Percentiles rank a stretch among this genome's conserved stretches.
Evolutionary conservation across 2,888 invertebrate genomes (phyloP).

Genomic region (Sipunculus nudus): DNA sequence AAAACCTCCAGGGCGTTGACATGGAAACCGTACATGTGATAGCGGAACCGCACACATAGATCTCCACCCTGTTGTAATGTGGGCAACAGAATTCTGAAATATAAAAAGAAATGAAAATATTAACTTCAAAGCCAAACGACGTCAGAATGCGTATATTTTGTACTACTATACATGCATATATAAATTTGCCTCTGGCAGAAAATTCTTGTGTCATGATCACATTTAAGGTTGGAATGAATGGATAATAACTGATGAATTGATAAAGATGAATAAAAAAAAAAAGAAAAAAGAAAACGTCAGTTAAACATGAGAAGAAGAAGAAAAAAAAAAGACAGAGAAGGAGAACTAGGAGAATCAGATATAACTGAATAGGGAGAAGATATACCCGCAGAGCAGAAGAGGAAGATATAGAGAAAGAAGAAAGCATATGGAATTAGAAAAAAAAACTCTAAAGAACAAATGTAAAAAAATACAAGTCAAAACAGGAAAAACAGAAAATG

Average conservation of each 20-base stretch:
- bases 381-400: too few relatives aligned
- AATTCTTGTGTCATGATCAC: neutral
- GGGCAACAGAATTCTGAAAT: conserved; percentile 14
- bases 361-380: too few relatives aligned
- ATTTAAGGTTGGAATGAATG: neutral
- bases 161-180: too few relatives aligned
- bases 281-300: neutral
- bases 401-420: too few relatives aligned
- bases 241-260: neutral
- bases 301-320: neutral
- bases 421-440: too few relatives aligned
- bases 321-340: conserved; percentile 55
- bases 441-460: too few relatives aligned
- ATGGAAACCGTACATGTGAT: conserved; percentile 58
- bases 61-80: conserved; percentile 5
- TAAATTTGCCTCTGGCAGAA: neutral
- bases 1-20: conserved; percentile 53
- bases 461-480: too few relatives aligned
- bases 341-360: neutral
- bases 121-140: too few relatives aligned
- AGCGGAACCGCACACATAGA: conserved; percentile 55
- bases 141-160: too few relatives aligned
- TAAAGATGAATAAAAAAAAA: neutral
- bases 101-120: too few relatives aligned
- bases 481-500: too few relatives aligned